Evolutionary conservation across 2,888 invertebrate species (phyloP).

Genomic region (Tipula helvola): DNA sequence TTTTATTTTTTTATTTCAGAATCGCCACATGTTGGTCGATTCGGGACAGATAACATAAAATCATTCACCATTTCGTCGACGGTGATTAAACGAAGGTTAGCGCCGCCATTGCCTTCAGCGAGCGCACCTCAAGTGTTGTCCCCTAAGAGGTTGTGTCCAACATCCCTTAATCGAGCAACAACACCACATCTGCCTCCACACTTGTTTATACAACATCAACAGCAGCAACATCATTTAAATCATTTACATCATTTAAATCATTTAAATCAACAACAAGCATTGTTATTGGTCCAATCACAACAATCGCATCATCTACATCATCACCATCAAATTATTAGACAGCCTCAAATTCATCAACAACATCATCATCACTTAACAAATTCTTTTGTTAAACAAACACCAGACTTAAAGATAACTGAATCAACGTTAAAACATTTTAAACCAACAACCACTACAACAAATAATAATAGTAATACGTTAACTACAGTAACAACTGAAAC

Average conservation of each 20-base stretch:
- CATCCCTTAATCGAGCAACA: slow-evolving; percentile 27
- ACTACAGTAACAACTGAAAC: slow-evolving; percentile 22
- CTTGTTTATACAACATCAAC: slow-evolving; percentile 21
- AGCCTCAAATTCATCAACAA: slow-evolving; percentile 11
- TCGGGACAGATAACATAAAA: slow-evolving; percentile 22
- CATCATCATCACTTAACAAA: slow-evolving; percentile 12
- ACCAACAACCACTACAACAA: slow-evolving; percentile 23
- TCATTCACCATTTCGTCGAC: slow-evolving; percentile 40
- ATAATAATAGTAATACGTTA: slow-evolving; percentile 21
- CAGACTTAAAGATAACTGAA: slow-evolving; percentile 13
- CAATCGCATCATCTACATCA: slow-evolving; percentile 18
- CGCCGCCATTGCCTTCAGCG: slow-evolving; percentile 40
- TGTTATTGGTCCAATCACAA: slow-evolving; percentile 11
- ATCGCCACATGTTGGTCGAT: slow-evolving; percentile 12
- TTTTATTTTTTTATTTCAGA: neutral
- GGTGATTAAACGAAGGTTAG: slow-evolving; percentile 40
- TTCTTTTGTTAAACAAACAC: slow-evolving; percentile 17
- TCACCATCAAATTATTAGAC: slow-evolving; percentile 16
- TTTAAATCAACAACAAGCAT: slow-evolving; percentile 35
- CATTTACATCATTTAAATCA: slow-evolving; percentile 26
- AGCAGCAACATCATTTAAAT: slow-evolving; percentile 18
- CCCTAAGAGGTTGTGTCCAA: slow-evolving; percentile 38
- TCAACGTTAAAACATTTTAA: slow-evolving; percentile 15
- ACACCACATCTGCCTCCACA: slow-evolving; percentile 28
- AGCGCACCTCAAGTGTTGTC: slow-evolving; percentile 39